A percentile compares a stretch with the other conserved stretches of the same genome.
Evolutionary conservation across 2,797 vertebrate genomes (phyloP).

Genomic region (Iguana delicatissima): DNA sequence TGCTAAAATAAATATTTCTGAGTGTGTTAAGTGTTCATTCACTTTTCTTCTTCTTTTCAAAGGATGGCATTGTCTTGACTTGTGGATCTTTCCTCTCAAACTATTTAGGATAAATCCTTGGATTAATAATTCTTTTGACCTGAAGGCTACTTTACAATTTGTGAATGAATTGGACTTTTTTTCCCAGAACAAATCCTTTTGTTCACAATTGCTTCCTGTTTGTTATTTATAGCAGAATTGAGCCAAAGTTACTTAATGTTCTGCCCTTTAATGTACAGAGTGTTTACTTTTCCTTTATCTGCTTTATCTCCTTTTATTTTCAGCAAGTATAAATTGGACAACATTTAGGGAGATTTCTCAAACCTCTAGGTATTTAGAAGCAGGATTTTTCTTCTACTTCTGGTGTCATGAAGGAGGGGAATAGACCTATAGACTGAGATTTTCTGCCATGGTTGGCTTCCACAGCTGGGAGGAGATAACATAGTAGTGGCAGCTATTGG

Average conservation of each 20-base stretch:
- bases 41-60: not conserved
- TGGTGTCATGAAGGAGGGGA: not conserved
- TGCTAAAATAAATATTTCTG: constrained; percentile 39
- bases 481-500: not conserved
- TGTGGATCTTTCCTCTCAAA: constrained; percentile 21
- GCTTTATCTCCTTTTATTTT: not conserved
- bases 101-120: constrained; percentile 19
- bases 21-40: constrained; percentile 16
- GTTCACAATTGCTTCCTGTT: constrained; percentile 26
- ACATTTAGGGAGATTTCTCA: not conserved
- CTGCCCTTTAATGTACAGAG: not conserved
- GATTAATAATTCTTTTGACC: not conserved
- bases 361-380: not conserved
- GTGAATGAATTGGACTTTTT: constrained; percentile 29
- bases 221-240: constrained; percentile 29
- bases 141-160: constrained; percentile 21
- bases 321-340: constrained; percentile 14
- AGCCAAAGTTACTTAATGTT: constrained; percentile 30
- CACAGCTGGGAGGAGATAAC: no score
- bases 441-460: not conserved
- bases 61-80: constrained; percentile 17
- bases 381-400: not conserved
- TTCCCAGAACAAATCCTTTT: constrained; percentile 6
- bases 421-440: not conserved
- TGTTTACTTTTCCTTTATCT: not conserved